Evolutionary conservation across 2,888 invertebrate species (phyloP).

Genomic region (Caenorhabditis imperialis): DNA sequence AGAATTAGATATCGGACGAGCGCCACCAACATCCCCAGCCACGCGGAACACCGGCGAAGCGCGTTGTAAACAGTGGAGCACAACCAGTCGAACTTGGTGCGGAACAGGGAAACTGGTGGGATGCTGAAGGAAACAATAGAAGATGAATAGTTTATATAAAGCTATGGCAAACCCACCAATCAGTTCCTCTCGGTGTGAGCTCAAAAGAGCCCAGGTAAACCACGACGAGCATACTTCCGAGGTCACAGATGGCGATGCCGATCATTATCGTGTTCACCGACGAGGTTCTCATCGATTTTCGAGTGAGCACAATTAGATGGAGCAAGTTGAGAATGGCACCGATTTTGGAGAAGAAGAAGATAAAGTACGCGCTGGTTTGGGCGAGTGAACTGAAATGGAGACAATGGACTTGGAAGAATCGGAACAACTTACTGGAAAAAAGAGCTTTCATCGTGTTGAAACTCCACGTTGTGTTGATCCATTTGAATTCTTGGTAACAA

Average conservation of each 20-base stretch:
- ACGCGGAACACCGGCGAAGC: conserved; percentile 24
- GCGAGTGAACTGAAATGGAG: too few relatives aligned
- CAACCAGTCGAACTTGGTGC: conserved; percentile 4
- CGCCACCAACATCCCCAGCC: conserved; percentile 22
- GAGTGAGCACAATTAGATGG: conserved; percentile 14
- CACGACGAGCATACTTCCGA: conserved; percentile 1
- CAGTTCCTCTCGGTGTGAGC: conserved; percentile 1
- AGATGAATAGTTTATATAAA: too few relatives aligned
- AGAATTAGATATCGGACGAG: conserved; percentile 7
- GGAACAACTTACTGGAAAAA: too few relatives aligned
- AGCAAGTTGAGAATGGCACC: conserved; percentile 2
- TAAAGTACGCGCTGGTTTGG: too few relatives aligned
- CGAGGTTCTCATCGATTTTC: conserved; percentile 27
- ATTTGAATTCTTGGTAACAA: too few relatives aligned
- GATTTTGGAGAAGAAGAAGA: conserved; percentile 4
- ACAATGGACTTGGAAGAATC: too few relatives aligned
- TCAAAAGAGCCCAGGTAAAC: neutral
- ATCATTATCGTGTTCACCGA: conserved; percentile 24
- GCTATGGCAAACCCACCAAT: conserved; percentile 2
- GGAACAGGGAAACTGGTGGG: conserved; percentile 3
- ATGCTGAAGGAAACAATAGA: conserved; percentile 2
- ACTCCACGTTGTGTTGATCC: too few relatives aligned
- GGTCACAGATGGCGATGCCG: conserved; percentile 25
- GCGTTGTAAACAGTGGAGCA: conserved; percentile 6
- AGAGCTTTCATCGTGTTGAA: too few relatives aligned